Evolutionary conservation across 2,797 vertebrate genomes (phyloP).

Genomic region (Diplodus sargus): DNA sequence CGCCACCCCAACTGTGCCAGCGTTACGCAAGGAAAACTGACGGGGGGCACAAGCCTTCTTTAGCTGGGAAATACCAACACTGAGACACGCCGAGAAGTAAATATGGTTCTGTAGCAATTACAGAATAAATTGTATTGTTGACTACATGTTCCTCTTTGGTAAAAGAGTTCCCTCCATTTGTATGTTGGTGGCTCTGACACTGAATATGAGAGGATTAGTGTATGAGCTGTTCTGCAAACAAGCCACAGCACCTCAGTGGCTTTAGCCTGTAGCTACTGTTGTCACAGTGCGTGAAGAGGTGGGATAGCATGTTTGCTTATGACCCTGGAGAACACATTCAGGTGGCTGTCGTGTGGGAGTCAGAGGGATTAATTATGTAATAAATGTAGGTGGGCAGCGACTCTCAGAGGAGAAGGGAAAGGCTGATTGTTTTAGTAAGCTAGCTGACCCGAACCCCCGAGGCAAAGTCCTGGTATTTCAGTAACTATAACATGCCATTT

Average conservation of each 20-base stretch:
- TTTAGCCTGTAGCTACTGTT: constrained; percentile 49
- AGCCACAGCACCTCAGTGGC: constrained; percentile 10
- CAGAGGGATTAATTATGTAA: constrained; percentile 70
- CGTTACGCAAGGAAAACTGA: constrained; percentile 64
- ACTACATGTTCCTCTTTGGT: constrained; percentile 2
- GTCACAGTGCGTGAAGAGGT: constrained; percentile 59
- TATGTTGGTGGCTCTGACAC: constrained; percentile 9
- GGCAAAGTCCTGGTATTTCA: constrained; percentile 50
- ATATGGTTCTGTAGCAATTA: neutral
- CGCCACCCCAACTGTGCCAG: constrained; percentile 50
- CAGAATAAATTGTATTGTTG: neutral
- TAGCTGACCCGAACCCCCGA: constrained; percentile 29
- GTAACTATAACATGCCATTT: constrained; percentile 48
- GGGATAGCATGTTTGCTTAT: constrained; percentile 50
- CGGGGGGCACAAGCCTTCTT: constrained; percentile 5
- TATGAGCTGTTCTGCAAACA: constrained; percentile 45
- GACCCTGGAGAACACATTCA: constrained; percentile 52
- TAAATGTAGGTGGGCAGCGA: constrained; percentile 57
- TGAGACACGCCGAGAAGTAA: constrained; percentile 1
- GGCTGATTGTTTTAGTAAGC: constrained; percentile 59
- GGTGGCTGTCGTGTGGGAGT: constrained; percentile 57
- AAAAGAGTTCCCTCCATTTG: neutral
- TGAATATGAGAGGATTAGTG: constrained; percentile 25
- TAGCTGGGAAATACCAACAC: constrained; percentile 12
- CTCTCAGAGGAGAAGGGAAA: constrained; percentile 37